phyloP scores from a whole-genome alignment of 2,888 invertebrate species.

The Sipha maydis region DNA sequence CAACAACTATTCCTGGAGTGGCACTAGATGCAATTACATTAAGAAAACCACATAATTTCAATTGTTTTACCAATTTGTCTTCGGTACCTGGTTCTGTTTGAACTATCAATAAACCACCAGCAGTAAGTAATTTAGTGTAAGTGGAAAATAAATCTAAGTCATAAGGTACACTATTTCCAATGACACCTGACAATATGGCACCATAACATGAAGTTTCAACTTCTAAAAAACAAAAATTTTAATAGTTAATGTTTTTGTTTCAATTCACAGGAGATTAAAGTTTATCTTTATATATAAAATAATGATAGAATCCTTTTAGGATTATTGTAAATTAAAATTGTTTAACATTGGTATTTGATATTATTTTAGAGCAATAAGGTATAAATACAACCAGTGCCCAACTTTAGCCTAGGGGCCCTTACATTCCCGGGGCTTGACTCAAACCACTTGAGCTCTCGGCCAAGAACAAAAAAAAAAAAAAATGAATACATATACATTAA shows the following conservation, averaged over 20 bases:
- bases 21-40: neutral
- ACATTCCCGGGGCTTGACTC: too few species aligned
- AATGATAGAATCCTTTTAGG: too few species aligned
- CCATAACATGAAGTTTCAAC: neutral
- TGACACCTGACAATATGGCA: conserved; percentile 12
- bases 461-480: too few species aligned
- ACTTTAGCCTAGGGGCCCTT: too few species aligned
- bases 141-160: conserved; percentile 3
- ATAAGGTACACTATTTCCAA: neutral
- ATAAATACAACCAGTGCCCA: too few species aligned
- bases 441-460: too few species aligned
- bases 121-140: neutral
- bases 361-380: too few species aligned
- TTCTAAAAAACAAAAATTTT: neutral
- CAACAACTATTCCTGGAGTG: neutral
- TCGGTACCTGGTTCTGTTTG: neutral
- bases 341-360: too few species aligned
- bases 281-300: too few species aligned
- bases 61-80: neutral
- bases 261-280: neutral
- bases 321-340: too few species aligned
- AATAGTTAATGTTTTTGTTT: neutral
- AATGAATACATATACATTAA: too few species aligned
- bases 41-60: conserved; percentile 33
- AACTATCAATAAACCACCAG: neutral